Evolutionary conservation across 23 tunicate species (phyloP), one percentile per base, ranked within the genome.

Genomic region (Oikopleura dioica): DNA sequence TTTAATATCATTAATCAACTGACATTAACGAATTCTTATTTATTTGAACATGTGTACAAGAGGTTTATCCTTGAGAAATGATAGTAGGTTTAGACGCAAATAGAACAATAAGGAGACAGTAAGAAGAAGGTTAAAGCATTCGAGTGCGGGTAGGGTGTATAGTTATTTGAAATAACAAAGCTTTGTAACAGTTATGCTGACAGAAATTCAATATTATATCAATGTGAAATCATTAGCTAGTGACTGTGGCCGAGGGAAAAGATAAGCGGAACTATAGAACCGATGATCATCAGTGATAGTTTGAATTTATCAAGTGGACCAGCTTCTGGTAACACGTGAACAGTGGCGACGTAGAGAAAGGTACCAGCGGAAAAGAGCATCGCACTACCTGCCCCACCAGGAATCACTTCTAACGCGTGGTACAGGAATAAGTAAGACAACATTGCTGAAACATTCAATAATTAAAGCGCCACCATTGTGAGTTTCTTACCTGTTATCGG

Each of bases 341-440:
- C 97, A 0, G 97, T 91, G 44, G 97, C 94, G 36, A 91, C 97
- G 68, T 91, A 91, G 4, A 91, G 77, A 80, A 91, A 91, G 1
- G 97, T 91, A 16, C 97, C 97, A 26, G 97, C 97, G 31, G 97
- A 91, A 38, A 91, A 91, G 38, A 91, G 58, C 97, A 91, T 91
- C 1, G 97, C 97, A 2, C 82, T 75, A 24, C 97, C 97, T 31
- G 97, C 85, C 0, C 95, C 85, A 80, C 55, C 55, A 44, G 55
- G 55, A 9, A 44, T 44, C 55, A 9, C 21, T 44, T 44, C 55
- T 21, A 44, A 9, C 21, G 55, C 55, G 21, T 44, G 55, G 21
- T 21, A 9, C 21, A 44, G 21, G 55, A 44, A 44, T 9, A 44
- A 44, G 55, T 44, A 44, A 21, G 16, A 9, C 55, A 44, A 21